phyloP scores from a whole-genome alignment of 2,888 invertebrate species.

The Andrena marginata region DNA sequence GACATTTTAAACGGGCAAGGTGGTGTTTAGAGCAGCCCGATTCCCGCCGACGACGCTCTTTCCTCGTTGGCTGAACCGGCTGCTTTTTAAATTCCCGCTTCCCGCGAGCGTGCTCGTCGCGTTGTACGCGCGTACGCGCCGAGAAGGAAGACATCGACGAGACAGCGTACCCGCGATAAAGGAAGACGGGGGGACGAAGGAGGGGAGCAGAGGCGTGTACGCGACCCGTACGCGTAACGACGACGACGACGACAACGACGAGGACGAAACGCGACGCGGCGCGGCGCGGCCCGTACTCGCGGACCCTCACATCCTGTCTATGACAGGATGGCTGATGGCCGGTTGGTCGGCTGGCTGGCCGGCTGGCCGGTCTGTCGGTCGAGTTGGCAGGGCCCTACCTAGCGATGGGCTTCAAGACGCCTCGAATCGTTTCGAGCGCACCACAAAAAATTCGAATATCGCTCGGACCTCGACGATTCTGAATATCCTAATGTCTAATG shows the following conservation, averaged over 20 bases:
- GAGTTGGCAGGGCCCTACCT: slow-evolving; percentile 75
- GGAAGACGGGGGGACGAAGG: slow-evolving; percentile 31
- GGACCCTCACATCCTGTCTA: slow-evolving; percentile 85
- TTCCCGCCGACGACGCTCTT: slow-evolving; percentile 3
- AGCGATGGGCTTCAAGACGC: slow-evolving; percentile 31
- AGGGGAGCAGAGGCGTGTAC: slow-evolving; percentile 28
- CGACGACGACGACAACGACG: slow-evolving; percentile 29
- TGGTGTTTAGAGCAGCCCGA: slow-evolving; percentile 23
- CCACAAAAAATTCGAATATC: too few species aligned
- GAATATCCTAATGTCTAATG: too few species aligned
- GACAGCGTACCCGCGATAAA: slow-evolving; percentile 32
- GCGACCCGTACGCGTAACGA: slow-evolving; percentile 32
- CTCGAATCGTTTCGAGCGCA: neutral
- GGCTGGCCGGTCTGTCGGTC: slow-evolving; percentile 56
- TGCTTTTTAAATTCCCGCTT: slow-evolving; percentile 30
- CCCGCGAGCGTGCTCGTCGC: neutral
- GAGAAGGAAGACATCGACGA: slow-evolving; percentile 23
- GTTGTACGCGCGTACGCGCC: slow-evolving; percentile 4
- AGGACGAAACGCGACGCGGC: slow-evolving; percentile 47
- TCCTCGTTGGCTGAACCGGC: slow-evolving; percentile 19
- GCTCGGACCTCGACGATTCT: too few species aligned
- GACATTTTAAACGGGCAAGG: slow-evolving; percentile 35
- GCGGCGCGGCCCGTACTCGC: slow-evolving; percentile 76
- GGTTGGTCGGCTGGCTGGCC: slow-evolving; percentile 63
- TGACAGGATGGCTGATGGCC: slow-evolving; percentile 83